Conservation (phyloP, 1,140 invertebrate genomes). For the Oryzaephilus surinamensis region DNA sequence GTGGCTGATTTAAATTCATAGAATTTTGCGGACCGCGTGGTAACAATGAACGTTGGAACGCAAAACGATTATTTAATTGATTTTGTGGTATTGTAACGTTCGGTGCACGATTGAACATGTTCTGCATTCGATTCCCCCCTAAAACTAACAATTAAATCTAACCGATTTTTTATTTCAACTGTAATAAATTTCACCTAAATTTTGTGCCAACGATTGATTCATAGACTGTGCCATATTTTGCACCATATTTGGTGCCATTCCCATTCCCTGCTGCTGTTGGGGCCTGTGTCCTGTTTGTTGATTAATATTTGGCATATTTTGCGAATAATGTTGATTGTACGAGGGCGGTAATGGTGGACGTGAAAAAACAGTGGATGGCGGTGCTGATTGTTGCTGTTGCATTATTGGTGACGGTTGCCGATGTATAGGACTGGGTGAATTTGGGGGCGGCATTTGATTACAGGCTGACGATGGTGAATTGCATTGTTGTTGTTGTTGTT, state of each 20-base stretch:
- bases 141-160: too few relatives aligned
- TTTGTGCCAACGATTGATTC: slow-evolving; percentile 9
- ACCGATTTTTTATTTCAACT: too few relatives aligned
- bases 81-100: too few relatives aligned
- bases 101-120: too few relatives aligned
- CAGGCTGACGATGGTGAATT: slow-evolving; percentile 24
- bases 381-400: slow-evolving; percentile 31
- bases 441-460: slow-evolving; percentile 35
- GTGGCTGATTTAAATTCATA: too few relatives aligned
- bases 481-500: slow-evolving; percentile 36
- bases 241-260: slow-evolving; percentile 7
- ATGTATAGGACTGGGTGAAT: slow-evolving; percentile 32
- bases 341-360: slow-evolving; percentile 27
- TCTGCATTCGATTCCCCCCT: too few relatives aligned
- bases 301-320: slow-evolving; percentile 11
- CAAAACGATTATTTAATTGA: too few relatives aligned
- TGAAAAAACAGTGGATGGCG: slow-evolving; percentile 28
- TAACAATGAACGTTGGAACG: too few relatives aligned
- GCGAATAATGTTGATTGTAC: slow-evolving; percentile 12
- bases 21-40: background rate
- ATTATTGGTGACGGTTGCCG: too few relatives aligned
- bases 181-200: too few relatives aligned
- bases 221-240: slow-evolving; percentile 17
- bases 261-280: slow-evolving; percentile 8
- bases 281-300: slow-evolving; percentile 8